A percentile compares a stretch with the other conserved stretches of the same genome.
phyloP scores from a whole-genome alignment of 2,113 vertebrate species.

The Myiagra hebetior region DNA sequence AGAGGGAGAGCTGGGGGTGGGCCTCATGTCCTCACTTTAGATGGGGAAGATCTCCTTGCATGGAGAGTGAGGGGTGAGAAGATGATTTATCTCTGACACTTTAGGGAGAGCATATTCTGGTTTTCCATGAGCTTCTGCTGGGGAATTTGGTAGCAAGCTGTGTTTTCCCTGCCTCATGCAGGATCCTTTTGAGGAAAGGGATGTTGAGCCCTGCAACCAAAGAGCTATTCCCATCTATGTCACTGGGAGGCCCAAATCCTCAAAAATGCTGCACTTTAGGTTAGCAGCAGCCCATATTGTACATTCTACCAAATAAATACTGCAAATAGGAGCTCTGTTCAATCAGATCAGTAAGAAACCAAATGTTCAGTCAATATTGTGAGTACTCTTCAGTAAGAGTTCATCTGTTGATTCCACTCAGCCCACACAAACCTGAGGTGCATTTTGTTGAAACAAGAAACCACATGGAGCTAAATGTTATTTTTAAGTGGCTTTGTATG shows the following conservation, averaged over 20 bases:
- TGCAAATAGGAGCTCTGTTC: not conserved
- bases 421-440: slow-evolving; percentile 11
- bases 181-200: not conserved
- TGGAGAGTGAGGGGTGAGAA: not conserved
- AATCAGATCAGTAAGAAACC: not conserved
- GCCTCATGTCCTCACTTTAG: not conserved
- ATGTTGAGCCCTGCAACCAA: not conserved
- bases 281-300: not conserved
- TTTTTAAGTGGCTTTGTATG: not conserved
- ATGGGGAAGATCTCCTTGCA: not conserved
- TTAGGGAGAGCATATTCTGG: not conserved
- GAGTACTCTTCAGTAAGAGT: not conserved
- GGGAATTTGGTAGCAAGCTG: not conserved
- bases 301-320: not conserved
- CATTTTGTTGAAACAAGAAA: slow-evolving; percentile 40
- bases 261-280: not conserved
- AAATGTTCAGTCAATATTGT: slow-evolving; percentile 19
- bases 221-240: not conserved
- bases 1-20: not conserved
- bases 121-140: not conserved
- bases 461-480: not conserved
- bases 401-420: not conserved
- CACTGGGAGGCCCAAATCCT: not conserved
- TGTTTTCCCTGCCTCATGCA: not conserved
- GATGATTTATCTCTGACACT: not conserved